Base-by-base conservation (phyloP, 2,113 vertebrate genomes). In the Paedocypris sp. region DNA sequence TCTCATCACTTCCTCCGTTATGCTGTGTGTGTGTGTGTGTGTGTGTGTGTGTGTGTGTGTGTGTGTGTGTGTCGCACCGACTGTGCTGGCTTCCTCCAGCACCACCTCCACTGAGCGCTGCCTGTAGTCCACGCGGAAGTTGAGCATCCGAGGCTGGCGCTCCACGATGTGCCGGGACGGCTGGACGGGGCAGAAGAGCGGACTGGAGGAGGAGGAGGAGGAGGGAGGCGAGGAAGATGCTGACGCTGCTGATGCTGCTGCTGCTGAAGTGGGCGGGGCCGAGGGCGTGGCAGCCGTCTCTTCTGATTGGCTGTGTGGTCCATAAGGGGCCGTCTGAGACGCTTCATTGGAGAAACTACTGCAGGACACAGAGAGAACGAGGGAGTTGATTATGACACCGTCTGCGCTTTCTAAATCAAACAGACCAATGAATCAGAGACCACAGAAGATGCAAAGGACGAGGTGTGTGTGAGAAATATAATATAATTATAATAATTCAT, bases 71-170 rank as follows among this genome's bases (percentile, higher is more conserved):
- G 41, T n/a, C 92, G 91, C 86, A 98, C 95, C 93, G 26, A 98
- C 91, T 79, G 91, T 80, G 77, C 90, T 90, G 80, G 83, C 87
- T 75, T 98, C 95, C 82, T 97, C 94, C 66, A 98, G 83, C 68
- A 98, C 92, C 75, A 98, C 89, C 71, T 97, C 93, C 72, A 95
- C 86, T 35, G 85, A 84, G 71, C 88, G 90, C 73, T 96, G 91
- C 77, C 94, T 89, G 82, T 98, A 98, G 72, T 98, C 94, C 72
- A 98, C 92, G 60, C 81, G 89, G 81, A 98, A 97, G 82, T 94
- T 90, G 43, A 98, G 83, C 93, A 98, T 93, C 23, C 95, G 88
- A 18, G 93, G 86, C 11, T 95, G 94, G 12, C 91, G 87, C 81
- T 98, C 95, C 73, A 98, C 84, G 65, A 97, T 92, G 75, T 90